Percentiles rank a stretch among this genome's conserved stretches.
These are phyloP conservation scores for Pilophorus perplexus DNA, from an alignment of 2,888 invertebrate genomes.

Conservation along the genomic window DNA sequence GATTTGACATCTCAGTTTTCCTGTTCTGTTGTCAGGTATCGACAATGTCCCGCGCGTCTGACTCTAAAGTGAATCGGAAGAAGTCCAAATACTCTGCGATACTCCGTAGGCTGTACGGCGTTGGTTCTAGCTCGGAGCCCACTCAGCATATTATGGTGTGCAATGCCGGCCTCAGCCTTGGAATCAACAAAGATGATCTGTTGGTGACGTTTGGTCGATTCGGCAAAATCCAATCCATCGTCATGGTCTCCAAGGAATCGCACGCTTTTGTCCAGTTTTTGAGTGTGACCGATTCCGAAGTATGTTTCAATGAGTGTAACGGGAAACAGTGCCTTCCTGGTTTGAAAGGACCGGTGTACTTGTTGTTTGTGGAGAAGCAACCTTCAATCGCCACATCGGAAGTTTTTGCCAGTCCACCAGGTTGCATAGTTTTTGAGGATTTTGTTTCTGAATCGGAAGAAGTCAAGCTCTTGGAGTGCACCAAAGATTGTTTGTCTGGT, in stretches of 20 bases:
- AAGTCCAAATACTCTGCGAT: constrained; percentile 24
- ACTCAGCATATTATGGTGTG: constrained; percentile 63
- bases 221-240: constrained; percentile 61
- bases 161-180: constrained; percentile 83
- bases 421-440: constrained; percentile 66
- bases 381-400: constrained; percentile 42
- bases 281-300: constrained; percentile 56
- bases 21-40: not conserved
- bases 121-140: not conserved
- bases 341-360: constrained; percentile 63
- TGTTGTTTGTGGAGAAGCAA: constrained; percentile 59
- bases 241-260: constrained; percentile 75
- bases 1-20: not conserved
- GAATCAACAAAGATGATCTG: constrained; percentile 66
- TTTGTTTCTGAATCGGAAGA: constrained; percentile 74
- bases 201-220: constrained; percentile 57
- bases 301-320: constrained; percentile 61
- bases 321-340: constrained; percentile 60
- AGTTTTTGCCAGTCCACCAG: constrained; percentile 58
- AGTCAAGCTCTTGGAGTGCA: constrained; percentile 56
- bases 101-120: constrained; percentile 16
- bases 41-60: constrained; percentile 15
- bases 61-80: constrained; percentile 21
- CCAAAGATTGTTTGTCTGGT: constrained; percentile 30
- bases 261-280: constrained; percentile 72